Base-by-base conservation (phyloP, 1,140 invertebrate genomes). In the Pygmarrhopalites habei region DNA sequence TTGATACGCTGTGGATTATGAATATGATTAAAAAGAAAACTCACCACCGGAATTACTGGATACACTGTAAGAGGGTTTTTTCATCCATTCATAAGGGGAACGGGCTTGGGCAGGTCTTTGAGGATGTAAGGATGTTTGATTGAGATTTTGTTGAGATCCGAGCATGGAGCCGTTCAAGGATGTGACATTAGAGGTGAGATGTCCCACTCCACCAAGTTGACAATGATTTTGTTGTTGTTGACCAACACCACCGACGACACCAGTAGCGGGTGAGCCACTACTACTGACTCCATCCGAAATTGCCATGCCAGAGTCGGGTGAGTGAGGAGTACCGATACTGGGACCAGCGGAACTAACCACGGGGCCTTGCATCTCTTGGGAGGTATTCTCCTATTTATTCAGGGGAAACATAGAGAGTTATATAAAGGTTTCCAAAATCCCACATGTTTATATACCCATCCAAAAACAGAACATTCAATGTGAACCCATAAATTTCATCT, bases 81-180 rank as follows among this genome's bases (percentile, higher is more conserved):
- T 92, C 83, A 93, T 92, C 89, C 89, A 93, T 67, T 90, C 89
- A 73, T 84, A 92, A 0, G 89, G 53, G 56, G 86, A 88, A 17
- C 86, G 79, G 17, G 82, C 82, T 1, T 84, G 83, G 7, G 82
- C 78, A 17, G 88, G 86, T 72, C 81, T 76, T 64, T 32, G 28
- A 64, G 44, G 43, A 41, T 66, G 64, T 15, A 64, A 58, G 47
- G 64, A 61, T 47, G 62, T 55, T 52, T 65, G 63, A 65, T 61
- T 70, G 65, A 70, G 68, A 57, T 55, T 26, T 35, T 56, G 55
- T 29, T 65, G 58, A 65, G 63, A 64, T 61, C 58, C 59, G 57
- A 69, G 29, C 51, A 63, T 64, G 23, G 61, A 35, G 41, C 46
- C 53, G 44, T 51, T 62, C 19, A 68, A 44, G 32, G 32, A 35